phyloP scores from a whole-genome alignment of 2,797 vertebrate genomes.

The Rhinoraja longicauda region DNA sequence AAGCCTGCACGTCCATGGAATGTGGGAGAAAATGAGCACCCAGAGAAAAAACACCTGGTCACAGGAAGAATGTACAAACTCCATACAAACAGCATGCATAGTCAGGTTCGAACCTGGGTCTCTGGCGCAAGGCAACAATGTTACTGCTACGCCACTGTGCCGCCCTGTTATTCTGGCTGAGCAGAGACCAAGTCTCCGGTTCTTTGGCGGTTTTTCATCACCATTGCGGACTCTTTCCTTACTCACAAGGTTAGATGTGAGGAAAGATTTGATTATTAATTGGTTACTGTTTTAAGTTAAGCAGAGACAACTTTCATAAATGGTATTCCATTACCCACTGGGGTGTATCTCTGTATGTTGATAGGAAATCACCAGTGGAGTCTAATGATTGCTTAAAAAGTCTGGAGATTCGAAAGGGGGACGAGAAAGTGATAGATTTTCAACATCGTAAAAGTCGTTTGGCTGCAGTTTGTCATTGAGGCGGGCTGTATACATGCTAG shows the following conservation, averaged over 20 bases:
- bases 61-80: too few relatives aligned
- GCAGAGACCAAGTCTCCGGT: background rate
- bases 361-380: background rate
- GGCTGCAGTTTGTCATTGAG: constrained; percentile 14
- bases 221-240: too few relatives aligned
- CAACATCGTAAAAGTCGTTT: background rate
- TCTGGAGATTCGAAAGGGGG: background rate
- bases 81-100: too few relatives aligned
- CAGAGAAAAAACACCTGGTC: too few relatives aligned
- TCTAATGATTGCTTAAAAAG: background rate
- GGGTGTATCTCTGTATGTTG: background rate
- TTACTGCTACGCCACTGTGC: too few relatives aligned
- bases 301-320: too few relatives aligned
- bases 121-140: too few relatives aligned
- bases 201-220: background rate
- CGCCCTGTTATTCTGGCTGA: background rate
- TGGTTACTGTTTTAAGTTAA: background rate
- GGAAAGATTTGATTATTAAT: background rate
- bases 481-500: background rate
- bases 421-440: constrained; percentile 4
- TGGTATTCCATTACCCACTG: background rate
- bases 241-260: background rate
- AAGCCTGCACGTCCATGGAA: too few relatives aligned
- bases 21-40: too few relatives aligned
- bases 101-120: too few relatives aligned